Conservation (phyloP, 2,888 invertebrate species). For the Alloplasta piceator region DNA sequence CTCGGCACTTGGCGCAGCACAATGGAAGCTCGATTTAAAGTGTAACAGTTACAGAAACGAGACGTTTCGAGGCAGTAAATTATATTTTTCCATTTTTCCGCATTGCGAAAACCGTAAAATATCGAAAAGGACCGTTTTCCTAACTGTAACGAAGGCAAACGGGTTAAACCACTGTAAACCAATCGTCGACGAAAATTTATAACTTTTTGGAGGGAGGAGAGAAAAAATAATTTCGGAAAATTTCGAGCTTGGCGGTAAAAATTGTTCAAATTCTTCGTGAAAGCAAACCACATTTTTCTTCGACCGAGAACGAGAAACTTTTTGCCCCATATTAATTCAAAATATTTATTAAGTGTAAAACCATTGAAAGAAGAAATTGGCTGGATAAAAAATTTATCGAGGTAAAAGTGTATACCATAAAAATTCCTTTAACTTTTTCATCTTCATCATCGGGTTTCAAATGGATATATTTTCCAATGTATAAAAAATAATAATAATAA, state of each 20-base stretch:
- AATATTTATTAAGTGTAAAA: neutral
- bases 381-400: neutral
- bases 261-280: constrained; percentile 53
- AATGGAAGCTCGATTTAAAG: constrained; percentile 76
- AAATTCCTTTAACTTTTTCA: neutral
- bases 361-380: neutral
- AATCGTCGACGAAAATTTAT: constrained; percentile 76
- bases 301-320: neutral
- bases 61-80: constrained; percentile 77
- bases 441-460: neutral
- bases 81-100: constrained; percentile 71
- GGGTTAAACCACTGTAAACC: constrained; percentile 77
- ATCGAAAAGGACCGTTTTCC: constrained; percentile 69
- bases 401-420: too few species aligned
- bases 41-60: constrained; percentile 78
- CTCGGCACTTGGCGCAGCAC: constrained; percentile 64
- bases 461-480: too few species aligned
- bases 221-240: constrained; percentile 46
- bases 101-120: constrained; percentile 64
- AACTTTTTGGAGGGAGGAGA: constrained; percentile 70
- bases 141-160: constrained; percentile 74
- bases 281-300: constrained; percentile 56
- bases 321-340: neutral
- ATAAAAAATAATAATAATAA: too few species aligned
- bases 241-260: constrained; percentile 66